These are phyloP conservation scores for Chaetodon trifascialis DNA, from an alignment of 2,113 vertebrate genomes.

Conservation along the genomic window DNA sequence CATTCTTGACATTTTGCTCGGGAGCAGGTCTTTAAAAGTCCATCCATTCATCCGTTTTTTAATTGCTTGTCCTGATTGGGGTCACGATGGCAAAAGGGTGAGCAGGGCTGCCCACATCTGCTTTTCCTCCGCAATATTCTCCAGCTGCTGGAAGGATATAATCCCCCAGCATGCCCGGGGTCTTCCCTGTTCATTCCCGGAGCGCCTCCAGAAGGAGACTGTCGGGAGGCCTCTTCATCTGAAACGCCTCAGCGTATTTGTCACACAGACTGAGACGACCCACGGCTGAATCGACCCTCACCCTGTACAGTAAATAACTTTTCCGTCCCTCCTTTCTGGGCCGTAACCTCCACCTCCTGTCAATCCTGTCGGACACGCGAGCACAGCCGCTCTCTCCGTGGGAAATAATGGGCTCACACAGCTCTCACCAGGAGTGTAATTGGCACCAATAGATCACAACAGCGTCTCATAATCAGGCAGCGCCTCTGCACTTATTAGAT, in stretches of 20 bases:
- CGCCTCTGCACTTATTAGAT: neutral
- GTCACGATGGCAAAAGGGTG: constrained; percentile 29
- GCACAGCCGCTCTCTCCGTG: neutral
- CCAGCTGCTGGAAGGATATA: constrained; percentile 17
- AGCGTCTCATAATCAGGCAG: neutral
- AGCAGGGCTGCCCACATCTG: constrained; percentile 3
- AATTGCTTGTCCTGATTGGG: constrained; percentile 64
- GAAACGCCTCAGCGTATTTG: neutral
- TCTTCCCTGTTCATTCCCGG: neutral
- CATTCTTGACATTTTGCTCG: constrained; percentile 1
- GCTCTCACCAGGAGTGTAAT: neutral
- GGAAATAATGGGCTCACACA: neutral
- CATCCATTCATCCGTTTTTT: constrained; percentile 14
- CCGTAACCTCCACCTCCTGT: neutral
- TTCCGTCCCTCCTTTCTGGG: neutral
- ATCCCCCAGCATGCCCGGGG: neutral
- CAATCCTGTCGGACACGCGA: neutral
- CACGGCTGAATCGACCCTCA: neutral
- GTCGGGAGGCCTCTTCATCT: neutral
- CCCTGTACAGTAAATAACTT: neutral
- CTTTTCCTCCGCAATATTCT: constrained; percentile 21
- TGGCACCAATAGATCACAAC: neutral
- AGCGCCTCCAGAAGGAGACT: neutral
- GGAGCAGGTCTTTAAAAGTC: constrained; percentile 35
- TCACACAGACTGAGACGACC: neutral